Evolutionary conservation across 2,113 vertebrate species (phyloP), one percentile per base, ranked within the genome.

Genomic region (Chaetodon trifascialis): DNA sequence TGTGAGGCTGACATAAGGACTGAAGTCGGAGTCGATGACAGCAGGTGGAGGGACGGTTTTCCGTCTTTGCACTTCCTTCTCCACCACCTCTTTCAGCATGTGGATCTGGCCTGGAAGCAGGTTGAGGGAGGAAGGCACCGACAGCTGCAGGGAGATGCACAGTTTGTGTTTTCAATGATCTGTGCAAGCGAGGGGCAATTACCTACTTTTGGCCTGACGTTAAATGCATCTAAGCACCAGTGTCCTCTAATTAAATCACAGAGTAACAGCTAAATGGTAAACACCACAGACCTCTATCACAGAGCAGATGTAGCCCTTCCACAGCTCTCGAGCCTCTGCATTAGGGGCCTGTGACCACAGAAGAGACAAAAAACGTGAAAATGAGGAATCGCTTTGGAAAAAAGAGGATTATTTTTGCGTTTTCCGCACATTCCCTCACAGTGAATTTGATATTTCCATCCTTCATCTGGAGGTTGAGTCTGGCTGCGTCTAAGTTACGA

Each of bases 21-120:
- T 34, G 16, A 0, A 2, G 51, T 8, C 30, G 30, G 3, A 30
- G 30, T 30, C 3, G 7, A 19, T 6, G n/a, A 1, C 46, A 0
- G 38, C 47, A 47, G 44, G 4, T 4, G 47, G 4, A 46, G 82
- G 3, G 0, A 6, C 1, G 0, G 46, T 16, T n/a, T 10, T 52
- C 0, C 73, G 67, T 38, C 95, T 93, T 4, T 88, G 64, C n/a
- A 16, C 90, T 82, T 97, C 97, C 23, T 88, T 91, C 5, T 92
- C 76, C n/a, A 97, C 77, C 2, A 90, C 93, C 60, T 95, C 96
- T 2, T 65, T 93, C 46, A 98, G 89, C 88, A 92, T 94, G 56
- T 93, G 91, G 44, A 95, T 4, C 83, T 97, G 97, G 3, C 97
- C 97, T 0, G 97, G 97, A 1, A 98, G 94, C 89, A 98, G 94